Evolutionary conservation across 2,888 invertebrate genomes (phyloP), one percentile per base, ranked within the genome.

Genomic region (Candidula unifasciata): DNA sequence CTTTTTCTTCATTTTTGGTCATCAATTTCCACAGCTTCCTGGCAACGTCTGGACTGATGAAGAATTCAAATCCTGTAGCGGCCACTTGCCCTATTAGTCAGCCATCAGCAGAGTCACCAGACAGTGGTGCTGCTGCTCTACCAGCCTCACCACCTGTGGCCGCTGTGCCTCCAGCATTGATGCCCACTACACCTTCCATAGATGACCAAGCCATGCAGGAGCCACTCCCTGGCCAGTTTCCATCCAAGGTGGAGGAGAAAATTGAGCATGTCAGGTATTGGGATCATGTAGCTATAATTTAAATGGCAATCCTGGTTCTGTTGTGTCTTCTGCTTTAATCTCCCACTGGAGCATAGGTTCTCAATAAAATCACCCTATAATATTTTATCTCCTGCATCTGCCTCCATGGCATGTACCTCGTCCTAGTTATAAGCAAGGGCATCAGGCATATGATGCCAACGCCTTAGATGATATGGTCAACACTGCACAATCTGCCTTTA

Each of bases 1-100:
- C 44, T 44, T 44, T 10, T 44, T 44, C 44, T 44, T 44, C 6
- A 44, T 71, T 64, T 6, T 21, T 54, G 27, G 64, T 24, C n/a
- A 60, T 54, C 6, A 27, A 33, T 24, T n/a, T 37, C 37, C 16
- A 24, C 87, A 91, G 91, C 82, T 90, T 90, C 80, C 85, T 90
- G 80, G 87, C 90, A 27, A 85, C 88, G 52, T 86, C 87, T 44
- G 91, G 91, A 52, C 86, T 90, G 77, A 88, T 91, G 84, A 89
- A 88, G 78, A 85, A 88, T 73, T 80, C 80, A 0, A 84, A 27
- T 44, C 76, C 88, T 10, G 85, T 85, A 37, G 82, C 80, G 10
- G 77, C 86, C 3, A 27, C 81, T 33, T 78, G 80, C 57, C 66
- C 71, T 37, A 74, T 73, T 71, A 71, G 85, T 54, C 64, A 30